These are phyloP conservation scores for Cerastis leucographa DNA, from an alignment of 2,888 invertebrate genomes.

Conservation along the genomic window DNA sequence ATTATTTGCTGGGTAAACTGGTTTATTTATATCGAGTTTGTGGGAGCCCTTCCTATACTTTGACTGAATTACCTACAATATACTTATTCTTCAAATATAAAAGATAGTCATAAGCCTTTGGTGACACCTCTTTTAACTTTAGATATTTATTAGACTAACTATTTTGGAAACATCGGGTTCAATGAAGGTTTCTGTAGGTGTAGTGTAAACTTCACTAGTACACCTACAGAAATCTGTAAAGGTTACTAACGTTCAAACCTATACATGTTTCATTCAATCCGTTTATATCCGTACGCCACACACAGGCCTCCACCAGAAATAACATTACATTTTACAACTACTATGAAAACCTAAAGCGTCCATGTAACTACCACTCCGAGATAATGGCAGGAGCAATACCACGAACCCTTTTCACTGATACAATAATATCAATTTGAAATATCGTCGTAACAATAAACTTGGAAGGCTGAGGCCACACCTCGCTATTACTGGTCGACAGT, in stretches of 20 bases:
- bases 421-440: slow-evolving; percentile 63
- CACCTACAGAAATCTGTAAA: slow-evolving; percentile 1
- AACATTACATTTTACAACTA: slow-evolving; percentile 51
- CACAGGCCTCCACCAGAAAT: slow-evolving; percentile 21
- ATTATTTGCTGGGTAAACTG: slow-evolving; percentile 37
- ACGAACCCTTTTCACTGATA: slow-evolving; percentile 44
- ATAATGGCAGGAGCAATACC: slow-evolving; percentile 44
- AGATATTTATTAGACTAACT: neutral
- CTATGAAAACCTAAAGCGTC: slow-evolving; percentile 42
- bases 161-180: neutral
- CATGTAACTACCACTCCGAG: slow-evolving; percentile 21
- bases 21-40: slow-evolving; percentile 6
- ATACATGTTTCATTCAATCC: no score
- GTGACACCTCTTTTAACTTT: neutral
- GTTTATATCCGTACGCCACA: neutral
- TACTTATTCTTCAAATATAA: slow-evolving; percentile 13
- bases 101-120: neutral
- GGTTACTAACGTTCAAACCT: neutral
- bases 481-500: slow-evolving; percentile 52
- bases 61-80: neutral
- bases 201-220: neutral
- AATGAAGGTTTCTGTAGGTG: neutral
- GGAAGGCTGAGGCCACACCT: slow-evolving; percentile 64
- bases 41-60: neutral
- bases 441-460: slow-evolving; percentile 59